A percentile compares a stretch with the other conserved stretches of the same genome.
Conservation (phyloP, 2,113 vertebrate genomes). For the Galemys pyrenaicus region DNA sequence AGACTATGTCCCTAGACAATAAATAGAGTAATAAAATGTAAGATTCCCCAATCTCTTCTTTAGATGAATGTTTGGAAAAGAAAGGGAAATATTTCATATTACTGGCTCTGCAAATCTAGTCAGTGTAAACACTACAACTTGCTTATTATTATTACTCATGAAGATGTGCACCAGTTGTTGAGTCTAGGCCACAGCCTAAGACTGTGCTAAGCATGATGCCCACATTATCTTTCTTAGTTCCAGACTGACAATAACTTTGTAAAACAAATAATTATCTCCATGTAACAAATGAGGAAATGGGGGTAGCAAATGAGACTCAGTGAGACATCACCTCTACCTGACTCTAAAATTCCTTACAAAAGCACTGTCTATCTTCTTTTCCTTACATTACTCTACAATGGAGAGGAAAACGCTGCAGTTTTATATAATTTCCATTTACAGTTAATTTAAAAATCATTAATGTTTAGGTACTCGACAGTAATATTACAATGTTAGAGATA, state of each 20-base stretch:
- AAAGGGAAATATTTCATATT: not conserved
- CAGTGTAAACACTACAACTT: not conserved
- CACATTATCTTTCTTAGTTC: not conserved
- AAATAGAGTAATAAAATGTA: not conserved
- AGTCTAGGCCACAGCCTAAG: not conserved
- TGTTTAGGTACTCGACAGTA: not conserved
- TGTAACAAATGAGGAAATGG: not conserved
- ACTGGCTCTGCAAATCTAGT: not conserved
- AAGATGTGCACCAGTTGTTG: not conserved
- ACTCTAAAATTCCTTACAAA: not conserved
- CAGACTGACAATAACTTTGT: not conserved
- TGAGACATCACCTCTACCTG: not conserved
- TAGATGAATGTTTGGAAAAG: not conserved
- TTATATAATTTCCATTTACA: not conserved
- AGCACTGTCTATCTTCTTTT: not conserved
- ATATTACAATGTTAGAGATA: not conserved
- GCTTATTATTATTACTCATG: not conserved
- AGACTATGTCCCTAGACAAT: not conserved
- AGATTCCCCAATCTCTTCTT: not conserved
- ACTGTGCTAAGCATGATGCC: not conserved
- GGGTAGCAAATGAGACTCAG: not conserved
- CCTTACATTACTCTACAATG: not conserved
- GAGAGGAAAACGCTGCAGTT: not conserved
- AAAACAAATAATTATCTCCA: not conserved
- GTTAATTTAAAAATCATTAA: constrained; percentile 25